Evolutionary conservation across 1,140 invertebrate genomes (phyloP).

Genomic region (Cylas formicarius): DNA sequence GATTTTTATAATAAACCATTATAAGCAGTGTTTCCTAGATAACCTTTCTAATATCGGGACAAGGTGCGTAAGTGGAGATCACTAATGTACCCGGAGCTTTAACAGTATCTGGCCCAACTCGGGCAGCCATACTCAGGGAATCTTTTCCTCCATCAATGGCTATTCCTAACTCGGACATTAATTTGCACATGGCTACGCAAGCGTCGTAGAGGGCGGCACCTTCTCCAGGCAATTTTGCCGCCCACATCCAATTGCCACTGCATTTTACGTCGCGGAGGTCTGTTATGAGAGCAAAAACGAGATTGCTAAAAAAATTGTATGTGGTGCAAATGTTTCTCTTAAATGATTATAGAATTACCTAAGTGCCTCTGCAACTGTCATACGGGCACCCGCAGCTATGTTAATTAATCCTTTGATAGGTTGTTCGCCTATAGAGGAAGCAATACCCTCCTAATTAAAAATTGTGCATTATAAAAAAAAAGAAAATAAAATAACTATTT

Average conservation of each 20-base stretch:
- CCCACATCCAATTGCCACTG: constrained; percentile 99
- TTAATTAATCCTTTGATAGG: constrained; percentile 86
- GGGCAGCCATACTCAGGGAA: constrained; percentile 94
- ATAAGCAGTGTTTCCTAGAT: background rate
- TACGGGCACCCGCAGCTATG: constrained; percentile 75
- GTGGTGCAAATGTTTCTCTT: background rate
- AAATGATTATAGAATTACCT: constrained; percentile 1
- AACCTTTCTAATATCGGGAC: constrained; percentile 73
- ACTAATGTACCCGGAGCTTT: constrained; percentile 92
- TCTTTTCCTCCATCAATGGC: constrained; percentile 98
- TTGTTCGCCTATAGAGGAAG: constrained; percentile 93
- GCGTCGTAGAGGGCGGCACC: constrained; percentile 81
- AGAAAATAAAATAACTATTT: constrained; percentile 13
- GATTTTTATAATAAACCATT: background rate
- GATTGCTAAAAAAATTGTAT: constrained; percentile 58
- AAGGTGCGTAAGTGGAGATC: constrained; percentile 90
- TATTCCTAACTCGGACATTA: constrained; percentile 78
- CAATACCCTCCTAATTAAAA: constrained; percentile 66
- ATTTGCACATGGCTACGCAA: constrained; percentile 77
- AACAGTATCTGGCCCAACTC: constrained; percentile 63
- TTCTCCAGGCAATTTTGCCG: constrained; percentile 87
- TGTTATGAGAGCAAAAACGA: constrained; percentile 87
- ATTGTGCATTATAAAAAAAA: constrained; percentile 3
- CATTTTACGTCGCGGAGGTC: constrained; percentile 88
- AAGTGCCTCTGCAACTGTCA: constrained; percentile 89